Conservation (phyloP, 1,140 invertebrate genomes). For the Drosophila busckii region DNA sequence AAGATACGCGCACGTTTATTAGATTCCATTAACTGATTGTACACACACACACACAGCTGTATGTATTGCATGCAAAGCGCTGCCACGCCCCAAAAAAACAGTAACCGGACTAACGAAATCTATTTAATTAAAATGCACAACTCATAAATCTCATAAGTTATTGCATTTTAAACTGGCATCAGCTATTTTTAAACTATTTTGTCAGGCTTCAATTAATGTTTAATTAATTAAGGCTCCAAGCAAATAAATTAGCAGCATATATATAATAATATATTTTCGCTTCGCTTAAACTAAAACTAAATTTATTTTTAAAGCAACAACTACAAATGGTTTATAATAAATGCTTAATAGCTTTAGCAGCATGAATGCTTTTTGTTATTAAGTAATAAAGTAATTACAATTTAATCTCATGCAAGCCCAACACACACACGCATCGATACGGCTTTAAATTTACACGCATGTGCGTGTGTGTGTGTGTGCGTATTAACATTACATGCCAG, state of each 20-base stretch:
- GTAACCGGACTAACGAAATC: slow-evolving; percentile 51
- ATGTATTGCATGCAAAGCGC: slow-evolving; percentile 11
- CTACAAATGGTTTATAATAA: slow-evolving; percentile 16
- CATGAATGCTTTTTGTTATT: slow-evolving; percentile 72
- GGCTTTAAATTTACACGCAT: not conserved
- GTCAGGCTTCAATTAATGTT: slow-evolving; percentile 26
- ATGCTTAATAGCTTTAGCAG: slow-evolving; percentile 61
- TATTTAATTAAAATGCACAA: slow-evolving; percentile 67
- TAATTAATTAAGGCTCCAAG: slow-evolving; percentile 9
- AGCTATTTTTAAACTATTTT: slow-evolving; percentile 12
- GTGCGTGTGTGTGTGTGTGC: not conserved
- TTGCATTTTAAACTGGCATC: slow-evolving; percentile 61
- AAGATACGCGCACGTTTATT: slow-evolving; percentile 71
- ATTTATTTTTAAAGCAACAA: not conserved
- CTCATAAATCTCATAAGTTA: slow-evolving; percentile 70
- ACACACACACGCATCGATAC: slow-evolving; percentile 8
- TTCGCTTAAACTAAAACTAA: slow-evolving; percentile 27
- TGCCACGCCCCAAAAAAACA: slow-evolving; percentile 39
- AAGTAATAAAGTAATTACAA: slow-evolving; percentile 73
- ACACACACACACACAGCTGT: slow-evolving; percentile 10
- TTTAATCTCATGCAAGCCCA: slow-evolving; percentile 53
- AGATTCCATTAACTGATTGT: slow-evolving; percentile 73
- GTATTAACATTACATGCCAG: slow-evolving; percentile 11
- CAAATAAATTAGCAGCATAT: slow-evolving; percentile 9
- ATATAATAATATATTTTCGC: slow-evolving; percentile 45